phyloP scores from a whole-genome alignment of 2,113 vertebrate genomes.

The Isurus oxyrinchus region DNA sequence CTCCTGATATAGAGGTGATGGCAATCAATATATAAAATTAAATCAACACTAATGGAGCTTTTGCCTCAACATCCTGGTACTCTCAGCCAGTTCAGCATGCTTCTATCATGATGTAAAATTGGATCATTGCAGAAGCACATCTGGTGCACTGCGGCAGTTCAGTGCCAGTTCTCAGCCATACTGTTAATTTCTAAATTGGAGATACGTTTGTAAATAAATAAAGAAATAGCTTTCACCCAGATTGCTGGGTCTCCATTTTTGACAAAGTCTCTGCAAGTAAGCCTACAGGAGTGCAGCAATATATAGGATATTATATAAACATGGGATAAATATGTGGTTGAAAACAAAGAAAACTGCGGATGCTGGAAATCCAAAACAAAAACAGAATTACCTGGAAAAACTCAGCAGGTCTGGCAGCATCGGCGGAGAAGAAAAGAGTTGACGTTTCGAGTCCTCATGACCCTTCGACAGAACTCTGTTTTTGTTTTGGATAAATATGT shows the following conservation, averaged over 20 bases:
- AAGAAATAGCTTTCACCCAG: neutral
- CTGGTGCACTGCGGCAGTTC: neutral
- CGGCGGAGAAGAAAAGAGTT: no score
- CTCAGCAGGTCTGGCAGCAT: no score
- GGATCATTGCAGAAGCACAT: neutral
- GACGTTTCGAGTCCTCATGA: no score
- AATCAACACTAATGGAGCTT: neutral
- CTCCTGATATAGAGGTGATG: neutral
- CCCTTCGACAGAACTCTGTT: no score
- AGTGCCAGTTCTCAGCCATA: neutral
- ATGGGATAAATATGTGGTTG: neutral
- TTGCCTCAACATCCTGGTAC: neutral
- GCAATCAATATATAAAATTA: neutral
- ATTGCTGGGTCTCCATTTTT: neutral
- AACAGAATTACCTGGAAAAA: no score
- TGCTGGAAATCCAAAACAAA: no score
- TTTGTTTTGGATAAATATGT: slow-evolving; percentile 16
- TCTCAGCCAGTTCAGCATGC: neutral
- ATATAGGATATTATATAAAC: neutral
- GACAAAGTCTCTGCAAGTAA: neutral
- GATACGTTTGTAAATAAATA: neutral
- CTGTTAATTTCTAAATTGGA: neutral
- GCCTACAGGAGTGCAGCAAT: neutral
- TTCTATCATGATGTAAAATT: neutral
- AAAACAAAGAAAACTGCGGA: no score